Conservation (phyloP, 2,888 invertebrate genomes). For the Habrosyne pyritoides region DNA sequence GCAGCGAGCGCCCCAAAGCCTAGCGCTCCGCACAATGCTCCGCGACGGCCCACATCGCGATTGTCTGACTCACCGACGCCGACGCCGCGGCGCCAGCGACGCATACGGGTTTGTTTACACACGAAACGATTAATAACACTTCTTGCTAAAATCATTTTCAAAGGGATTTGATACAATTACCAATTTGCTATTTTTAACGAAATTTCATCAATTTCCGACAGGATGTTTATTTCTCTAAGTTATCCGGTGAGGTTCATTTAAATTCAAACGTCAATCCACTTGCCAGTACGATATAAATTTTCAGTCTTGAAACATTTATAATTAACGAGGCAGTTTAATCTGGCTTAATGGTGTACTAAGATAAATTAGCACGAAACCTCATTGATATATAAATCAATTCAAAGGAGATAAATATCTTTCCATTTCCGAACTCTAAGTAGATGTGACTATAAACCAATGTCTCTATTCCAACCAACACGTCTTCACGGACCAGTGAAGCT, state of each 20-base stretch:
- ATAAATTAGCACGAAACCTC: background rate
- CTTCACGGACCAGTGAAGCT: slow-evolving; percentile 56
- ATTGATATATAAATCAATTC: background rate
- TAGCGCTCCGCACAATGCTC: slow-evolving; percentile 51
- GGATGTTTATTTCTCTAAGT: background rate
- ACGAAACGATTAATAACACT: slow-evolving; percentile 70
- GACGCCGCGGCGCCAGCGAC: slow-evolving; percentile 51
- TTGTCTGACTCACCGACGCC: slow-evolving; percentile 69
- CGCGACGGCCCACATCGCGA: slow-evolving; percentile 73
- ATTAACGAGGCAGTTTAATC: background rate
- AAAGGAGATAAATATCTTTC: background rate
- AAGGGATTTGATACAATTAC: slow-evolving; percentile 35
- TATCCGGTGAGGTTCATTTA: background rate
- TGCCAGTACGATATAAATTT: background rate
- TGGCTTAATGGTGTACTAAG: background rate
- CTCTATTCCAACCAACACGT: slow-evolving; percentile 55
- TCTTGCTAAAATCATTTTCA: slow-evolving; percentile 47
- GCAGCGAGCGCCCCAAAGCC: slow-evolving; percentile 46
- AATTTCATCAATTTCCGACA: background rate
- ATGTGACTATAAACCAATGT: slow-evolving; percentile 45
- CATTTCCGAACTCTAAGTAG: background rate
- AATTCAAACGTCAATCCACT: background rate
- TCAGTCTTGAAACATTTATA: too few species aligned
- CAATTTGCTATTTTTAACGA: background rate
- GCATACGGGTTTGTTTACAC: slow-evolving; percentile 74